Evolutionary conservation across 2,888 invertebrate genomes (phyloP).

Genomic region (Neoitamus cyanurus): DNA sequence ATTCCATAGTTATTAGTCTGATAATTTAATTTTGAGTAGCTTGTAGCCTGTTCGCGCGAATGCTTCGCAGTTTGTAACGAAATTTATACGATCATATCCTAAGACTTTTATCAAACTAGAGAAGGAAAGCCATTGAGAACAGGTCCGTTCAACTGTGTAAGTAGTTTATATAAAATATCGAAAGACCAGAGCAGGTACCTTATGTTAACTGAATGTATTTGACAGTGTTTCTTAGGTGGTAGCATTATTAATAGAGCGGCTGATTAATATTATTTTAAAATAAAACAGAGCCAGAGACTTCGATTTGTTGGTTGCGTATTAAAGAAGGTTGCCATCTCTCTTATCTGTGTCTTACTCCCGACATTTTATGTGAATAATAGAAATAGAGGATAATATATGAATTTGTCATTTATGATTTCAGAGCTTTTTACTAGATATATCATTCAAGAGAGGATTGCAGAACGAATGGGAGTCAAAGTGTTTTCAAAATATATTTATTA

Average conservation of each 20-base stretch:
- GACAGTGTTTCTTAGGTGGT: neutral
- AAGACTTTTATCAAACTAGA: neutral
- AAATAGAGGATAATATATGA: neutral
- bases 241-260: neutral
- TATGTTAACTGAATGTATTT: neutral
- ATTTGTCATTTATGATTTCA: neutral
- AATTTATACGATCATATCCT: neutral
- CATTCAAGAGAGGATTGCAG: neutral
- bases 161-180: neutral
- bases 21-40: neutral
- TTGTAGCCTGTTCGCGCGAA: neutral
- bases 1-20: neutral
- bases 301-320: neutral
- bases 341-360: neutral
- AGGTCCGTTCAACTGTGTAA: neutral
- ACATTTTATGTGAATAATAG: neutral
- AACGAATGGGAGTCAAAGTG: constrained; percentile 10
- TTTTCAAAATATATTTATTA: constrained; percentile 40
- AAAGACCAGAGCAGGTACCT: neutral
- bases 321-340: neutral
- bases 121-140: neutral
- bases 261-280: neutral
- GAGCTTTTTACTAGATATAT: neutral
- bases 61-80: neutral
- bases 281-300: neutral